These are phyloP conservation scores for Dryobates pubescens DNA, from an alignment of 2,797 vertebrate genomes.

Conservation along the genomic window DNA sequence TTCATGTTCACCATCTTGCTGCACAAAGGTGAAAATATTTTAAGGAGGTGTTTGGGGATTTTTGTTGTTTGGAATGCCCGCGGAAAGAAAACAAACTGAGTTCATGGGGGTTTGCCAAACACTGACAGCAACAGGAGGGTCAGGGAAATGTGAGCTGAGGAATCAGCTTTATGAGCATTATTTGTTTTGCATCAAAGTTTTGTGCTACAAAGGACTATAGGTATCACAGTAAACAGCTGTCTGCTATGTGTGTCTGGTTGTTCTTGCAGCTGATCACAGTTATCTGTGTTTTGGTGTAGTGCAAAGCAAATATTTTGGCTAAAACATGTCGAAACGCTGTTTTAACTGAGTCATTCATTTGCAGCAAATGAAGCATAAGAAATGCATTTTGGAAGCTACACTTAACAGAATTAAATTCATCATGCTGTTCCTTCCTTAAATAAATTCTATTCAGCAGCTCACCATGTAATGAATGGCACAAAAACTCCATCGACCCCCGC, in stretches of 20 bases:
- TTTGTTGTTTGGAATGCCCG: background rate
- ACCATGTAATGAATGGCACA: background rate
- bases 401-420: slow-evolving; percentile 30
- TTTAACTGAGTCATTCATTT: slow-evolving; percentile 52
- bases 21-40: background rate
- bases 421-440: background rate
- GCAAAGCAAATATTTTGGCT: slow-evolving; percentile 48
- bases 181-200: background rate
- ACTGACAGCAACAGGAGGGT: background rate
- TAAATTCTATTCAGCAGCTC: background rate
- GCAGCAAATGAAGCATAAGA: slow-evolving; percentile 40
- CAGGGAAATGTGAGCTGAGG: background rate
- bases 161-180: background rate
- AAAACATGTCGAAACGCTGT: slow-evolving; percentile 5
- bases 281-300: background rate
- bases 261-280: background rate
- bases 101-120: background rate
- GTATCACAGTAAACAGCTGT: background rate
- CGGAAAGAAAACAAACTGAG: background rate
- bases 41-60: background rate
- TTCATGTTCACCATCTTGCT: background rate
- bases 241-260: background rate
- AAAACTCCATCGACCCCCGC: background rate
- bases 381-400: slow-evolving; percentile 21
- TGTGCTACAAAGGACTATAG: background rate